Evolutionary conservation across 2,113 vertebrate species (phyloP).

Genomic region (Protobothrops flavoviridis): DNA sequence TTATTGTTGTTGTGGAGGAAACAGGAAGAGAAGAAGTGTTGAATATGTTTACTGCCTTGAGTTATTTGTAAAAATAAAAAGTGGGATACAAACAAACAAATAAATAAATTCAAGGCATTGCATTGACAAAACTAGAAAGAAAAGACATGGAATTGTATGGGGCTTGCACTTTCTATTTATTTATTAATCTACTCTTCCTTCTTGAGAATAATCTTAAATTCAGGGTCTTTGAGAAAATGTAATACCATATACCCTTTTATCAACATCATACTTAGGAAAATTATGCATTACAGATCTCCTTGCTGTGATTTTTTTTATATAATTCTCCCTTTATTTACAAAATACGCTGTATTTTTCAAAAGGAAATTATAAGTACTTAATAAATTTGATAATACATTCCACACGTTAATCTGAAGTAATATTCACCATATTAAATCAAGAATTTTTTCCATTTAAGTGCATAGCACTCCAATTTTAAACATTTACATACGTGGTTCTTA

Average conservation of each 20-base stretch:
- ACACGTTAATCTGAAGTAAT: not conserved
- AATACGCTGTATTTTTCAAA: not conserved
- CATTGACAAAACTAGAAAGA: not conserved
- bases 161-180: no score
- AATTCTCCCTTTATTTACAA: not conserved
- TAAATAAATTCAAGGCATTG: not conserved
- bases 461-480: not conserved
- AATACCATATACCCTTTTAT: not conserved
- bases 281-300: not conserved
- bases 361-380: not conserved
- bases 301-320: not conserved
- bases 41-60: no score
- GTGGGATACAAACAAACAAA: no score
- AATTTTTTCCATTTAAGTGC: not conserved
- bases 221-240: no score
- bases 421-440: not conserved
- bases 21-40: no score
- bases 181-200: not conserved
- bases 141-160: not conserved
- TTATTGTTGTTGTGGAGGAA: no score
- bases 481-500: not conserved
- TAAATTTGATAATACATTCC: not conserved
- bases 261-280: not conserved
- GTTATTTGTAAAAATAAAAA: no score
- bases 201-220: not conserved